phyloP scores from a whole-genome alignment of 2,797 vertebrate genomes.

The Allobates femoralis region DNA sequence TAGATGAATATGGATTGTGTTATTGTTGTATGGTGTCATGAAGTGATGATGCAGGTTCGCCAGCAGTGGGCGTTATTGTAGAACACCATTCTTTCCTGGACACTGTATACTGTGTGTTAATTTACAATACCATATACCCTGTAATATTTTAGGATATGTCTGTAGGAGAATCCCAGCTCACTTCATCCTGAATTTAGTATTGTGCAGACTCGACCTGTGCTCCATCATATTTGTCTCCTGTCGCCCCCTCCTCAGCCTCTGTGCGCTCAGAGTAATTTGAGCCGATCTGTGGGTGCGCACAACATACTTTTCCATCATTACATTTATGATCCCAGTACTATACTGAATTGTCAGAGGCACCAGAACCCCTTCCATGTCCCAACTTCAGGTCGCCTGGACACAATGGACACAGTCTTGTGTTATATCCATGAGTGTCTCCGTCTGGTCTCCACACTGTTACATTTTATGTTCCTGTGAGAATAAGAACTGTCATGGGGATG shows the following conservation, averaged over 20 bases:
- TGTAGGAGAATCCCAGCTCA: not conserved
- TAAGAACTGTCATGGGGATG: not conserved
- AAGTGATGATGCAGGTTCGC: too few species aligned
- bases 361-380: not conserved
- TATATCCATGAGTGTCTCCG: not conserved
- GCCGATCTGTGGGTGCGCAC: slow-evolving; percentile 12
- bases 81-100: not conserved
- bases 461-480: not conserved
- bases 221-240: slow-evolving; percentile 23
- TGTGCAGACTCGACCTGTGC: slow-evolving; percentile 18
- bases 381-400: too few species aligned
- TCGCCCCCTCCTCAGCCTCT: not conserved
- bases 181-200: not conserved
- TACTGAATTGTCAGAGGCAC: not conserved
- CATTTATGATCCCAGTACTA: not conserved
- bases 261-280: slow-evolving; percentile 2
- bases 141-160: too few species aligned
- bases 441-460: not conserved
- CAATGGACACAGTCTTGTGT: not conserved
- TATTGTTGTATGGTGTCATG: too few species aligned
- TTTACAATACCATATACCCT: too few species aligned
- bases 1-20: too few species aligned
- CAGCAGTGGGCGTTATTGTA: too few species aligned
- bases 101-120: not conserved
- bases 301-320: slow-evolving; percentile 12